Evolutionary conservation across 1,140 invertebrate species (phyloP).

Genomic region (Bombus difficillimus): DNA sequence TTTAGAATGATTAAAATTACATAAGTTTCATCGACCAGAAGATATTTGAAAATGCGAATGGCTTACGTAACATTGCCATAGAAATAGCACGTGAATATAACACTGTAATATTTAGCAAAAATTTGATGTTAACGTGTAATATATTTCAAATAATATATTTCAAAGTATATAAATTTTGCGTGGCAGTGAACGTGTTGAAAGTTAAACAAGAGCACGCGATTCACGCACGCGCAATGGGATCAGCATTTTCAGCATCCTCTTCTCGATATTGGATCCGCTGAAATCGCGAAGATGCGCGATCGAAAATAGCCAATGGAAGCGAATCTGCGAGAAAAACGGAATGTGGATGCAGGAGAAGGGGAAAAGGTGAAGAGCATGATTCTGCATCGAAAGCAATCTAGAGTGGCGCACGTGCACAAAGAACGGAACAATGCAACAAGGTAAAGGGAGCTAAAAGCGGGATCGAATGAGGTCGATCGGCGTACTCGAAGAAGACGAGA

Average conservation of each 20-base stretch:
- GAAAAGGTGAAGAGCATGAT: neutral
- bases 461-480: constrained; percentile 1
- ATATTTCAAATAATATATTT: no score
- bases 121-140: no score
- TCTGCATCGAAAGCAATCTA: constrained; percentile 42
- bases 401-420: constrained; percentile 37
- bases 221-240: neutral
- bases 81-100: no score
- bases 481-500: neutral
- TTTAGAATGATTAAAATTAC: no score
- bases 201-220: neutral
- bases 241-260: neutral
- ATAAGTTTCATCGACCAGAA: no score
- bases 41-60: no score
- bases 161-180: no score
- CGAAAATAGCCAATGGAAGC: constrained; percentile 22
- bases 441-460: constrained; percentile 31
- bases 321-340: constrained; percentile 24
- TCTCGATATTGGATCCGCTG: neutral
- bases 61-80: no score
- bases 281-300: constrained; percentile 11
- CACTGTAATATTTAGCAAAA: no score
- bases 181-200: neutral
- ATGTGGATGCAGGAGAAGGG: neutral
- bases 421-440: constrained; percentile 44